A percentile compares a stretch with the other conserved stretches of the same genome.
Conservation (phyloP, 2,888 invertebrate genomes). For the Sinodicranocentrus sp. region DNA sequence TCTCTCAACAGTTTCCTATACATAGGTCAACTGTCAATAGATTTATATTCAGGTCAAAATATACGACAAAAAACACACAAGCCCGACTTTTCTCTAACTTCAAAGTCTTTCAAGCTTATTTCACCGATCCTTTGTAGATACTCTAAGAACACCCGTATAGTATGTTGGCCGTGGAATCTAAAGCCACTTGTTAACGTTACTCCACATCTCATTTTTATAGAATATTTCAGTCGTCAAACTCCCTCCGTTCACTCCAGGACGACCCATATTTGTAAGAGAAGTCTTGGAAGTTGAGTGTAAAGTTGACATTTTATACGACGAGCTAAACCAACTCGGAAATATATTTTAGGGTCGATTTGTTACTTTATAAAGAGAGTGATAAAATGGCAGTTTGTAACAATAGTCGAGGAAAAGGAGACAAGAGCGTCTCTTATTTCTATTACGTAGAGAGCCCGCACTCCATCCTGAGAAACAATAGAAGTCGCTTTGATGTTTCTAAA, state of each 20-base stretch:
- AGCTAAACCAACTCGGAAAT: background rate
- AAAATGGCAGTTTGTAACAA: conserved; percentile 17
- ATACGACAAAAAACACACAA: too few species aligned
- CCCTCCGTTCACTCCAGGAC: background rate
- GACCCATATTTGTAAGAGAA: background rate
- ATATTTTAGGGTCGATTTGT: conserved; percentile 28
- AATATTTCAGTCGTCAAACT: conserved; percentile 1
- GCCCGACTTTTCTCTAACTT: too few species aligned
- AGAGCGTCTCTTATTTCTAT: background rate
- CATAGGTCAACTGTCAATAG: background rate
- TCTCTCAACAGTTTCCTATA: too few species aligned
- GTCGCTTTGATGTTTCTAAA: too few species aligned
- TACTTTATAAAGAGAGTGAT: conserved; percentile 34
- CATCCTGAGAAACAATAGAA: background rate
- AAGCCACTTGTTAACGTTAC: conserved; percentile 7
- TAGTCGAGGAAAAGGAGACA: too few species aligned
- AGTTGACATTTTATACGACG: conserved; percentile 25
- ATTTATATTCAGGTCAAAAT: too few species aligned
- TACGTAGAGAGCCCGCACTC: too few species aligned
- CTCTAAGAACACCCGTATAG: background rate
- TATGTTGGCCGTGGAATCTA: too few species aligned
- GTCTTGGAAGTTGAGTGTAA: background rate
- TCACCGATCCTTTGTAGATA: too few species aligned
- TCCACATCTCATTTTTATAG: background rate
- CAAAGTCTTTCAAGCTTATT: too few species aligned